phyloP scores from a whole-genome alignment of 1,140 invertebrate genomes.

The Diprion similis region DNA sequence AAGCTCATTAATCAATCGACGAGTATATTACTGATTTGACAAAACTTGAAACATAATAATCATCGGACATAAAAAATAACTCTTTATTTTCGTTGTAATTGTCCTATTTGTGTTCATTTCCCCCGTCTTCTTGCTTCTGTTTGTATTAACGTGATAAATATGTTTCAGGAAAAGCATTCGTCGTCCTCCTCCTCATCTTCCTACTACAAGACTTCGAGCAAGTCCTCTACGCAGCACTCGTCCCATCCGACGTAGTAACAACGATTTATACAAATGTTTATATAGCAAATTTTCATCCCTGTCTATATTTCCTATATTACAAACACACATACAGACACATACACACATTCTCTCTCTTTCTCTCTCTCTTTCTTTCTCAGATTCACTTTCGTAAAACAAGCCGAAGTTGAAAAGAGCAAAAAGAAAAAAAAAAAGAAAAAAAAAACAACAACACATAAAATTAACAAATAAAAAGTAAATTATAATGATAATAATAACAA shows the following conservation, averaged over 20 bases:
- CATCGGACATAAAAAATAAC: too few relatives aligned
- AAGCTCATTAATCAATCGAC: too few relatives aligned
- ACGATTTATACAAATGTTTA: background rate
- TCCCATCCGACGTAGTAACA: slow-evolving; percentile 45
- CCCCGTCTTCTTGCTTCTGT: too few relatives aligned
- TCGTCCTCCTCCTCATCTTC: slow-evolving; percentile 36
- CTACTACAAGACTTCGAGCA: slow-evolving; percentile 44
- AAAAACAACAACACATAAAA: too few relatives aligned
- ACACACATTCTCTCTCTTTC: background rate
- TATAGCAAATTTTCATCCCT: background rate
- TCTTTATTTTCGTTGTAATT: too few relatives aligned
- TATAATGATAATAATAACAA: background rate
- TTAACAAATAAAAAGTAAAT: background rate
- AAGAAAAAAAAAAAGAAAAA: background rate
- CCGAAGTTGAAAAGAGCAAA: background rate
- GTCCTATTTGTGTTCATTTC: too few relatives aligned
- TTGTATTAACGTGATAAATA: slow-evolving; percentile 16
- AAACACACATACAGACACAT: background rate
- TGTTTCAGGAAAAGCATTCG: slow-evolving; percentile 50
- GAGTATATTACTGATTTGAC: too few relatives aligned
- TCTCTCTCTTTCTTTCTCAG: background rate
- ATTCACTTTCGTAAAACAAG: background rate
- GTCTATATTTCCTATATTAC: background rate
- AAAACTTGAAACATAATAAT: too few relatives aligned
- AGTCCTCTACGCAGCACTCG: slow-evolving; percentile 42